Base-by-base conservation (phyloP, 2,113 vertebrate genomes). In the Vidua chalybeata region DNA sequence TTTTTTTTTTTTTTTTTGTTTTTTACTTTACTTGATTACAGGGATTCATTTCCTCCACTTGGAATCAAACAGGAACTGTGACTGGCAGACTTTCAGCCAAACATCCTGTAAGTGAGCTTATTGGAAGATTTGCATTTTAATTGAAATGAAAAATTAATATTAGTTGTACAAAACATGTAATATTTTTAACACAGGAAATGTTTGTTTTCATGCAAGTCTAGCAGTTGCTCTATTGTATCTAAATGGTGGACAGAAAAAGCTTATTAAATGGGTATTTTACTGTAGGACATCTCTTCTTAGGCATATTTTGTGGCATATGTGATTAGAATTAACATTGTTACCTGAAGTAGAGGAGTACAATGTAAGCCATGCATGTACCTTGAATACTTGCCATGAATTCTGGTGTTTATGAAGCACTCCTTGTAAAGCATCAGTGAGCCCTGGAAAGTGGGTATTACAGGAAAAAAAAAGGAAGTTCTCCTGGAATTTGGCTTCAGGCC, bases 21-120 rank as follows among this genome's bases (percentile, higher is more conserved):
- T 75, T 71, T 84, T 81, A 13, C 43, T 94, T 79, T 59, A 15
- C 63, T 68, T 69, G 21, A 37, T 61, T 75, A 3, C 69, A 98
- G 98, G 97, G 97, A 62, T 97, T 94, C 93, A 72, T 98, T 79
- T 97, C 93, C 55, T 97, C 97, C 37, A 98, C 96, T 0, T 98
- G 98, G 98, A 98, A 98, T 93, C 98, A 96, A 96, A 99, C 99
- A 6, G 99, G 98, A 92, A 98, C 97, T 35, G 99, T 98, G 77
- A 99, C 98, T 4, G 99, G 99, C 63, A 98, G 99, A 88, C 98
- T 99, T 93, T 99, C 99, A 49, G 97, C 99, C 46, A 99, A 98
- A 91, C 98, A 98, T 81, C 99, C 99, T 63, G 99, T 99, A 94
- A 99, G 99, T 98, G 26, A 45, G 3, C 5, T 19, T 82, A 27